A percentile compares a stretch with the other conserved stretches of the same genome.
Evolutionary conservation across 2,797 vertebrate species (phyloP).

Genomic region (Lepilemur septentrionalis): DNA sequence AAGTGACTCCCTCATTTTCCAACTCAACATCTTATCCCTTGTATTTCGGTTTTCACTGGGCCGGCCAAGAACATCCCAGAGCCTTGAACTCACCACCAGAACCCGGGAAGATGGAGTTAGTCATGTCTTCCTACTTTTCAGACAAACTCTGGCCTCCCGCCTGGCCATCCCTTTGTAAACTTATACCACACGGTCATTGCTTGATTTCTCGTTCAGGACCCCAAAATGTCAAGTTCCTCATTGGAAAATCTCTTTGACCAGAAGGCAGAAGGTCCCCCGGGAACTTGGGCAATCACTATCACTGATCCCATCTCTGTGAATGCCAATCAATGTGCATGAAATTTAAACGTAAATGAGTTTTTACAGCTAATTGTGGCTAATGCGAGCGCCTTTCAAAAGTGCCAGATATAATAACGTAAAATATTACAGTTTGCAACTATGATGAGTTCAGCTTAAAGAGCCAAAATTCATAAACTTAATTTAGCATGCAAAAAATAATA

Average conservation of each 20-base stretch:
- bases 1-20: neutral
- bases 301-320: neutral
- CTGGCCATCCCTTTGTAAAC: neutral
- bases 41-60: neutral
- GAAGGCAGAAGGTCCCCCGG: neutral
- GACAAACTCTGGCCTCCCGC: neutral
- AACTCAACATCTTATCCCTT: neutral
- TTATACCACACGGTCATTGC: too few relatives aligned
- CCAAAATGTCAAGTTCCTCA: neutral
- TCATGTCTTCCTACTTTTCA: neutral
- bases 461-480: conserved; percentile 44
- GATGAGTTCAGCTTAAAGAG: conserved; percentile 23
- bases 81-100: neutral
- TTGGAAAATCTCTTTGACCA: neutral
- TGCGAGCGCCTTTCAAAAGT: conserved; percentile 29
- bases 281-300: neutral
- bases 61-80: neutral
- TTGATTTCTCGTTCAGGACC: neutral
- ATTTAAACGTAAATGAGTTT: conserved; percentile 49
- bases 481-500: neutral
- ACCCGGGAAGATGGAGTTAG: neutral
- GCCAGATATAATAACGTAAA: neutral
- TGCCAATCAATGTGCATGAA: neutral
- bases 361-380: conserved; percentile 38
- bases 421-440: conserved; percentile 13